Evolutionary conservation across 2,113 vertebrate species (phyloP), one percentile per base, ranked within the genome.

Genomic region (Pomatorhinus ruficollis): DNA sequence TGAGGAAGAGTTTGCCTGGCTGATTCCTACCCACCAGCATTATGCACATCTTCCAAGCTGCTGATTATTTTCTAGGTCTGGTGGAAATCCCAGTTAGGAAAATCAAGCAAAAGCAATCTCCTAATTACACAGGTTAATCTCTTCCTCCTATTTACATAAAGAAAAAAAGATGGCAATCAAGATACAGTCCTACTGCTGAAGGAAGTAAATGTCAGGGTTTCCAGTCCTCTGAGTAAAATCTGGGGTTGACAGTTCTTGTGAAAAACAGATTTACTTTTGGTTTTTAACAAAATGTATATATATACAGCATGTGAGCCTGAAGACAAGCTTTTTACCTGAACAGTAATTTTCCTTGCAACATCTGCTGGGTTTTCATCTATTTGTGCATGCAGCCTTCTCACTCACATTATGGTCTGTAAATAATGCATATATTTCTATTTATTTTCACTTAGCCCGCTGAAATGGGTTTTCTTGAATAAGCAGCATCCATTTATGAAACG

Each of bases 401-500:
- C 35, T 86, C 68, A 35, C 52, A 92, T 95, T 95, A 89, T 89
- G 72, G 76, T 25, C 83, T 0, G 47, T 97, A 95, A 96, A 95
- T 95, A 97, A 96, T 90, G 80, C 64, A 95, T 92, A 87, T 84
- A 69, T 92, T 93, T 87, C 83, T 90, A 75, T 95, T 96, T 94
- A 94, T 95, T 96, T 97, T 94, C 93, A 92, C 72, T 96, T 95
- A 95, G 68, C 68, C 57, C 3, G 6, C 65, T 89, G 80, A 91
- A 96, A 95, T 87, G 60, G 31, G 28, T 87, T 95, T 96, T 89
- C 70, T 76, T 89, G 77, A 95, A 94, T 79, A 90, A 93, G 75
- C 79, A 94, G 71, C 54, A 93, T 76, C 45, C 90, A 86, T 85
- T 94, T 94, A 86, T 57, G 50, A 94, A 95, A 90, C 42, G 54